Conservation (phyloP, 2,113 vertebrate species). For the Rattus norvegicus region GRCr8 NC_086039.1:65240501-65241000, state of each 20-base stretch:
- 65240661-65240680: neutral
- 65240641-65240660: neutral
- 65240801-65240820: neutral
- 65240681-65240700: neutral
- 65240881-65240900: neutral
- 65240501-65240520: slow-evolving; percentile 42
- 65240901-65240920: neutral
- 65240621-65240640: neutral
- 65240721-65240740: neutral
- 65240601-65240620: neutral
- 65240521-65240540: neutral
- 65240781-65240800: neutral
- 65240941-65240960: neutral
- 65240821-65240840: neutral
- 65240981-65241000: neutral
- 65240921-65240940: neutral
- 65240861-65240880: neutral
- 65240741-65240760: neutral
- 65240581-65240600: neutral
- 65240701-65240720: neutral
- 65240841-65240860: neutral
- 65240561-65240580: neutral
- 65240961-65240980: neutral
- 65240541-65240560: neutral
- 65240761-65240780: neutral